phyloP scores from a whole-genome alignment of 2,113 vertebrate genomes.

The Xiphophorus hellerii region DNA sequence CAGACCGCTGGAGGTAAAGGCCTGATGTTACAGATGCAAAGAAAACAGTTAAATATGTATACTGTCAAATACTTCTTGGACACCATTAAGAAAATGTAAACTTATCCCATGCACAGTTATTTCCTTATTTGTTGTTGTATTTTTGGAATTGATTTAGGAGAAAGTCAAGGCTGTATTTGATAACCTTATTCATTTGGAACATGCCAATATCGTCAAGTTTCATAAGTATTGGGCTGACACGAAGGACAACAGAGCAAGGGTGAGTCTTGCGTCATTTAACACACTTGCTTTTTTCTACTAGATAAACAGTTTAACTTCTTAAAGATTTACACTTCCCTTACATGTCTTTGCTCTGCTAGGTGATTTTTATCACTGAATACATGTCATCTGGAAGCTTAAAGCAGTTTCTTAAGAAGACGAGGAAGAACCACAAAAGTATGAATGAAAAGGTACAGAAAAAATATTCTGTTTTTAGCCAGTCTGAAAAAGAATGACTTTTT shows the following conservation, averaged over 20 bases:
- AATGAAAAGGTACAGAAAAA: slow-evolving; percentile 90
- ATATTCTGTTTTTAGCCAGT: background rate
- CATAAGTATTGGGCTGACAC: slow-evolving; percentile 99
- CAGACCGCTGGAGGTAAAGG: slow-evolving; percentile 91
- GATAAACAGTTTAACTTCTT: background rate
- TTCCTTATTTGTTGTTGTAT: background rate
- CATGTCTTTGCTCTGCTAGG: slow-evolving; percentile 72
- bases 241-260: slow-evolving; percentile 95
- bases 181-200: slow-evolving; percentile 97
- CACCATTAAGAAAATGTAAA: background rate
- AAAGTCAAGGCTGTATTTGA: slow-evolving; percentile 87
- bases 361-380: slow-evolving; percentile 99
- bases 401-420: slow-evolving; percentile 98
- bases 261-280: slow-evolving; percentile 64
- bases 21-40: background rate
- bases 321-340: background rate
- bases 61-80: background rate
- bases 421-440: slow-evolving; percentile 99
- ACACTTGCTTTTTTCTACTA: background rate
- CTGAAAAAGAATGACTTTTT: no score
- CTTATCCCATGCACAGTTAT: no score
- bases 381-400: slow-evolving; percentile 99
- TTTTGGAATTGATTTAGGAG: slow-evolving; percentile 50
- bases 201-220: slow-evolving; percentile 98
- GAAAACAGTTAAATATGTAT: background rate